These are phyloP conservation scores for Varroa destructor DNA, from an alignment of 1,140 invertebrate species.

Conservation along the genomic window DNA sequence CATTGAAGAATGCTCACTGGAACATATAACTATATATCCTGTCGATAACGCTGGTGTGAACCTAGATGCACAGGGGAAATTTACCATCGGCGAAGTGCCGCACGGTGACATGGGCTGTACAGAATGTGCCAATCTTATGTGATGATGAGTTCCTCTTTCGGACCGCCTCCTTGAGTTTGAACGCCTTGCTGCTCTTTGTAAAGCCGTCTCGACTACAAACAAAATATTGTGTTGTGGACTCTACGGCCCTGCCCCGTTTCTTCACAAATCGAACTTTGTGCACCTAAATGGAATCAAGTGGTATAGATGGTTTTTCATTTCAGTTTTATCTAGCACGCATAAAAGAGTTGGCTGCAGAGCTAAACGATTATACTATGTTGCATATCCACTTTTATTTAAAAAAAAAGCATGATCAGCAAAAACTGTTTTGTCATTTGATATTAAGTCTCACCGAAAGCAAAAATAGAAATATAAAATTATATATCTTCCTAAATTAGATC, in stretches of 20 bases:
- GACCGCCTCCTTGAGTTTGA: neutral
- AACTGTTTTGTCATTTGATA: too few species aligned
- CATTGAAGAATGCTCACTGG: too few species aligned
- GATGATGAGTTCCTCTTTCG: constrained; percentile 5
- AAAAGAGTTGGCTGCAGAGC: too few species aligned
- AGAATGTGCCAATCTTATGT: constrained; percentile 23
- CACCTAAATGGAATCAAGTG: neutral
- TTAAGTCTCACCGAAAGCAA: too few species aligned
- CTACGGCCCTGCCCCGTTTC: constrained; percentile 3
- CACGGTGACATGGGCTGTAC: constrained; percentile 21
- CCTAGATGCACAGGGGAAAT: neutral
- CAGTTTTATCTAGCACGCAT: too few species aligned
- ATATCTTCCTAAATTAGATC: too few species aligned
- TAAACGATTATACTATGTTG: too few species aligned
- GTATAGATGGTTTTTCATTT: neutral
- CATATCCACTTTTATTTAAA: too few species aligned
- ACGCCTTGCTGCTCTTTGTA: neutral
- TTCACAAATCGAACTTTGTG: constrained; percentile 27
- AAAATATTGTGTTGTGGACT: constrained; percentile 14
- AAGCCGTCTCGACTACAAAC: constrained; percentile 22
- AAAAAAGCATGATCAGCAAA: too few species aligned
- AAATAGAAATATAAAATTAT: too few species aligned
- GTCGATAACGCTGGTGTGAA: too few species aligned
- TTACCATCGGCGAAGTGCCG: constrained; percentile 3
- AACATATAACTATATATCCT: too few species aligned